These are phyloP conservation scores for Diaphora mendica DNA, from an alignment of 2,888 invertebrate genomes.

Conservation along the genomic window DNA sequence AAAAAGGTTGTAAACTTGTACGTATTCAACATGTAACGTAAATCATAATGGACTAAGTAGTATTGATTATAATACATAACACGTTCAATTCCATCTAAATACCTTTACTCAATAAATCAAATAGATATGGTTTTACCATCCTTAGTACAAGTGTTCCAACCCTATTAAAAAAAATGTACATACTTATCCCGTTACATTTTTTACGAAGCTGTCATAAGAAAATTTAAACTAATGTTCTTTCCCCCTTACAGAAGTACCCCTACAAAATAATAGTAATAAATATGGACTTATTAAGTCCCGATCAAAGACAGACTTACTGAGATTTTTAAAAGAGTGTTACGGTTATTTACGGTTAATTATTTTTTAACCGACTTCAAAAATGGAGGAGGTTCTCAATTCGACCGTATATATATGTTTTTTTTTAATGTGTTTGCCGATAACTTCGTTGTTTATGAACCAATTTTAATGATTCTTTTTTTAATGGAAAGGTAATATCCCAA, in stretches of 20 bases:
- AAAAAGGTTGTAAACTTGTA: no score
- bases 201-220: constrained; percentile 55
- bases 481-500: no score
- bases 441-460: no score
- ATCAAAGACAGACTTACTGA: constrained; percentile 38
- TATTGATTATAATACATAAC: neutral
- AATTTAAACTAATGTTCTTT: constrained; percentile 68
- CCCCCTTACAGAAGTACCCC: constrained; percentile 50
- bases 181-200: constrained; percentile 28
- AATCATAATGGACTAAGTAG: no score
- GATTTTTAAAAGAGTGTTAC: neutral
- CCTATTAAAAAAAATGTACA: neutral
- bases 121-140: neutral
- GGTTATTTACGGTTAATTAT: no score
- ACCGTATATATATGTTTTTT: no score
- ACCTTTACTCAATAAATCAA: neutral
- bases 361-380: no score
- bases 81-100: neutral
- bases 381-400: no score
- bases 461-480: no score
- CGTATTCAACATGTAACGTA: no score
- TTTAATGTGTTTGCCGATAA: no score
- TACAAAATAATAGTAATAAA: constrained; percentile 60
- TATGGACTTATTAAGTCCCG: constrained; percentile 61
- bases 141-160: neutral